Conservation (phyloP, 1,140 invertebrate genomes). For the Holcopasites calliopsidis region DNA sequence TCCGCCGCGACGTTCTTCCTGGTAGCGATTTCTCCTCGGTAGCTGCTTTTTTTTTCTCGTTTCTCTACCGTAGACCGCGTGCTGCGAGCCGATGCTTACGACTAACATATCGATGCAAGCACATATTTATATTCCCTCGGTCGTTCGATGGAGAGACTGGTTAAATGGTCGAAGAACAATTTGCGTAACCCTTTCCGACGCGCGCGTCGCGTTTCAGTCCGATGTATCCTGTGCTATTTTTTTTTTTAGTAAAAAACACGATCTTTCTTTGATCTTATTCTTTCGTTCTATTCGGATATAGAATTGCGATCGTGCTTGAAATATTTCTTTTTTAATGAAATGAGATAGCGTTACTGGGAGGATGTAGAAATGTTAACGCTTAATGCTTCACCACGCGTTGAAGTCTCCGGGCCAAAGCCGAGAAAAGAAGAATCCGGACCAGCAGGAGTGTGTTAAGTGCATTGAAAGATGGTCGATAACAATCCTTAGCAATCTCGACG, state of each 20-base stretch:
- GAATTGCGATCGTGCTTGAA: no score
- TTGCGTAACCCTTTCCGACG: background rate
- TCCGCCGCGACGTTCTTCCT: background rate
- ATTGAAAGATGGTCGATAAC: no score
- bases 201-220: no score
- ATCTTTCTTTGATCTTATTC: no score
- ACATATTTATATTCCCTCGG: slow-evolving; percentile 19
- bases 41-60: background rate
- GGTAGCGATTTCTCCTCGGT: slow-evolving; percentile 25
- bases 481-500: no score
- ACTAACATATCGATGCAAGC: slow-evolving; percentile 16
- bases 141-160: background rate
- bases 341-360: background rate
- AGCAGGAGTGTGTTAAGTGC: no score
- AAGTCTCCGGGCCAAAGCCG: background rate
- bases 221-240: no score
- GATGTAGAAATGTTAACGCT: background rate
- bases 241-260: no score
- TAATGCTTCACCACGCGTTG: slow-evolving; percentile 2
- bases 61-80: background rate
- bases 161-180: background rate
- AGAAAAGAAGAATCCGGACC: no score
- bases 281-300: no score
- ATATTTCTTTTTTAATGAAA: no score
- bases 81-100: slow-evolving; percentile 13